Percentiles rank a stretch among this genome's conserved stretches.
These are phyloP conservation scores for Rhimphoctona megacephalus DNA, from an alignment of 2,888 invertebrate genomes.

Conservation along the genomic window DNA sequence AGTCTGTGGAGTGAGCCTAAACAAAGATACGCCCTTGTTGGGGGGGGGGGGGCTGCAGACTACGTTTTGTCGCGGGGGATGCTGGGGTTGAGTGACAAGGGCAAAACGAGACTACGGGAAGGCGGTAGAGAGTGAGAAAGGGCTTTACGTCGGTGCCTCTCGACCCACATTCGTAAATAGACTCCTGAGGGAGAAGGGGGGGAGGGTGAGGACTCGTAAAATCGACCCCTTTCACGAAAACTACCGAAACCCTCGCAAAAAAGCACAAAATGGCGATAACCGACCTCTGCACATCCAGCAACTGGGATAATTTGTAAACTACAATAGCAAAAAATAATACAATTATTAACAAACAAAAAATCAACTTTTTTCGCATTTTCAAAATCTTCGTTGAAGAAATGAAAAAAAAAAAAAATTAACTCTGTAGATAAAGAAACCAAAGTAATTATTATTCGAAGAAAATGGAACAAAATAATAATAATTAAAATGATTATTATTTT, in stretches of 20 bases:
- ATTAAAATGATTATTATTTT: not conserved
- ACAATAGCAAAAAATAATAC: not conserved
- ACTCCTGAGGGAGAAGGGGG: conserved; percentile 47
- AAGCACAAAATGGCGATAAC: conserved; percentile 4
- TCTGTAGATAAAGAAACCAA: not conserved
- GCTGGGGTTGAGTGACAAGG: conserved; percentile 53
- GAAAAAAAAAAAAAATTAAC: not conserved
- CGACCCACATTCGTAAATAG: conserved; percentile 81
- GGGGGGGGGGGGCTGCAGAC: not conserved
- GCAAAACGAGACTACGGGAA: conserved; percentile 67
- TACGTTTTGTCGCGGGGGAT: conserved; percentile 30
- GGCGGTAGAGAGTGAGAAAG: conserved; percentile 35
- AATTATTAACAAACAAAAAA: not conserved
- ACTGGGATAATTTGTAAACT: not conserved
- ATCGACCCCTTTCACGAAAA: conserved; percentile 8
- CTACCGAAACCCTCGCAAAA: not conserved
- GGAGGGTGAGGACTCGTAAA: not conserved
- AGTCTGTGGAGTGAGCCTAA: not conserved
- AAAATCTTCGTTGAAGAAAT: not conserved
- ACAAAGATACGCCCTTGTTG: conserved; percentile 4
- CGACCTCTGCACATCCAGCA: not conserved
- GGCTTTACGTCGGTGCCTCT: conserved; percentile 49
- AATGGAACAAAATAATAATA: not conserved
- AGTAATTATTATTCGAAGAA: not conserved
- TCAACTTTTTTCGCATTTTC: not conserved